These are phyloP conservation scores for Muscicapa striata DNA, from an alignment of 2,797 vertebrate genomes.

Conservation along the genomic window DNA sequence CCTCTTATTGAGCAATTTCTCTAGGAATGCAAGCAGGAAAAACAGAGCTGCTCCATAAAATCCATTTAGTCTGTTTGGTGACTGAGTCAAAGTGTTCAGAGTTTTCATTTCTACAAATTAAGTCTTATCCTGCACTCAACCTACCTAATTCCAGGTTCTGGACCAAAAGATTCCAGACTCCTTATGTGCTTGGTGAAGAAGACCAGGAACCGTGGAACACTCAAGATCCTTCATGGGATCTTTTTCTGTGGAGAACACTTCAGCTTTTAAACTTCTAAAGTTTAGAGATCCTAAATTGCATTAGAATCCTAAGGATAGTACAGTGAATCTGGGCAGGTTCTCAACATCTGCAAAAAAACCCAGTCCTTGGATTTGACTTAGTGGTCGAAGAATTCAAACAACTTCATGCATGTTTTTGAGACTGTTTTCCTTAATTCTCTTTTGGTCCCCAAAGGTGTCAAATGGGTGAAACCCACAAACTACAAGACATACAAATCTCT, in stretches of 20 bases:
- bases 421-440: neutral
- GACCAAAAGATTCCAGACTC: neutral
- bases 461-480: neutral
- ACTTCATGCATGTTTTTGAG: neutral
- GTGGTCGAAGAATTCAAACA: neutral
- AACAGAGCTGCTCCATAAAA: neutral
- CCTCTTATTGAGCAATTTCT: neutral
- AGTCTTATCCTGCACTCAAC: neutral
- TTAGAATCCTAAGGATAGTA: neutral
- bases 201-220: neutral
- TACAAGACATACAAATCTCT: neutral
- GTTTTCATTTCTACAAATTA: neutral
- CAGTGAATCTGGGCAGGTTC: neutral
- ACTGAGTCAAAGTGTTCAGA: neutral
- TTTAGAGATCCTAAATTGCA: neutral
- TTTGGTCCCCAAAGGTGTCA: neutral
- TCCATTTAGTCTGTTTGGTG: accelerated
- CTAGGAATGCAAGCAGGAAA: neutral
- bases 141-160: neutral
- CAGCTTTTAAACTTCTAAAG: neutral
- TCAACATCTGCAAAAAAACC: neutral
- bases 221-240: neutral
- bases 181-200: neutral
- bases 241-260: neutral
- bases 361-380: neutral